Base-by-base conservation (phyloP, 2,113 vertebrate genomes). In the Cynoglossus semilaevis region DNA sequence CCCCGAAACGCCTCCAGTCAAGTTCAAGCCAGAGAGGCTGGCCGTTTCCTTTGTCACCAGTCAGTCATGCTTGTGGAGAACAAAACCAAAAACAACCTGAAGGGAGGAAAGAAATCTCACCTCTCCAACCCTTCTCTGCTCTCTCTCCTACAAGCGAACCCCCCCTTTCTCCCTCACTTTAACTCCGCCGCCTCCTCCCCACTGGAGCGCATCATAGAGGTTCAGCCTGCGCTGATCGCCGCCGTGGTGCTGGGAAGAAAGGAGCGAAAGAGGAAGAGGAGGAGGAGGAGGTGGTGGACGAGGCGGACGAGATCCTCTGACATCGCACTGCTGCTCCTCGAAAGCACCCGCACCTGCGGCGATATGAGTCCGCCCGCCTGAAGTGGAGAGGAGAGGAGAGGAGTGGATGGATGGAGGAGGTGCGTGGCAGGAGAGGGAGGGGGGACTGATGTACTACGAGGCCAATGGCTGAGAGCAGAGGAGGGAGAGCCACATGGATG, bases 21-120 rank as follows among this genome's bases (percentile, higher is more conserved):
- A 90, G 81, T 84, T 86, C 78, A 88, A 91, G 63, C 88, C 84
- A 76, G 87, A 85, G 83, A 65, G 82, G 85, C 88, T 90, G 89
- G 88, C 89, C 86, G 86, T 84, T 84, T 91, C 88, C 90, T 92
- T 89, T 88, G 92, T 92, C 91, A 91, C 88, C 79, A 85, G 37
- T 76, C 84, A 78, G 88, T 87, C 94, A 94, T 95, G 88, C 86
- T 84, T 82, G 83, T 70, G 61, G 86, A 13, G 13, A 15, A 36
- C 22, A 9, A 29, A 29, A 29, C 22, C 22, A 79, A 88, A 74
- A 66, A 87, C 22, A 29, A 29, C 22, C 22, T 6, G 22, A 6
- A 29, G 22, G 22, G 22, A 29, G 22, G 22, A 29, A 2, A 29
- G 22, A 29, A 4, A 29, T 29, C 3, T 29, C 22, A 29, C 22